A percentile compares a stretch with the other conserved stretches of the same genome.
Evolutionary conservation across 2,888 invertebrate species (phyloP).

Genomic region (Zaprionus obscuricornis): DNA sequence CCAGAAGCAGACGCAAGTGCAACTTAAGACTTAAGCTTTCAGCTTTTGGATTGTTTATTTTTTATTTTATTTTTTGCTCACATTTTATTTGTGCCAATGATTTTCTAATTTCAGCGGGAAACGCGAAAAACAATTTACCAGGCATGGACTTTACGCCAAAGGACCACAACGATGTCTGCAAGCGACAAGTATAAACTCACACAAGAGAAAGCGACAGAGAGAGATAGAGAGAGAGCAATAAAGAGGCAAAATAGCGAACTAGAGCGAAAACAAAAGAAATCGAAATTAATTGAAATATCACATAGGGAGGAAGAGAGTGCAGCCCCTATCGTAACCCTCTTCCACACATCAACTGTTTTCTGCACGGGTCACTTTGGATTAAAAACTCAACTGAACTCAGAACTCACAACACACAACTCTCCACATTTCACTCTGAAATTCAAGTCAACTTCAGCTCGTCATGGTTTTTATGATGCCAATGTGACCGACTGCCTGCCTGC

Average conservation of each 20-base stretch:
- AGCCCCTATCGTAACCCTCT: no score
- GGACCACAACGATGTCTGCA: slow-evolving; percentile 28
- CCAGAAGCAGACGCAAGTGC: slow-evolving; percentile 40
- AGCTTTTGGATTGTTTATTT: slow-evolving; percentile 31
- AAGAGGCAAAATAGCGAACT: background rate
- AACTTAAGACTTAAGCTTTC: slow-evolving; percentile 41
- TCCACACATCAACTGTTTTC: slow-evolving; percentile 1
- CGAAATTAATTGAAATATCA: slow-evolving; percentile 72
- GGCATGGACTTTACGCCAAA: slow-evolving; percentile 31
- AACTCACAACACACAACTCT: no score
- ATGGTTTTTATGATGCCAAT: slow-evolving; percentile 64
- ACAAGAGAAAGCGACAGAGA: slow-evolving; percentile 7
- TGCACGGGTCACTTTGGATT: slow-evolving; percentile 16
- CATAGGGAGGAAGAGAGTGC: slow-evolving; percentile 28
- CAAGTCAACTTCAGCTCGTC: slow-evolving; percentile 32
- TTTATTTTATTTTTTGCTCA: slow-evolving; percentile 2
- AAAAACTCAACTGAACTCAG: no score
- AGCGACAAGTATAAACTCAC: slow-evolving; percentile 26
- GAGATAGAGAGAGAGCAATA: slow-evolving; percentile 3
- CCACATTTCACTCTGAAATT: slow-evolving; percentile 16
- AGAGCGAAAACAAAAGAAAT: slow-evolving; percentile 40
- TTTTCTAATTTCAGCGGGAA: slow-evolving; percentile 63
- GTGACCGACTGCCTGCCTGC: slow-evolving; percentile 31
- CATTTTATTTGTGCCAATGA: slow-evolving; percentile 73
- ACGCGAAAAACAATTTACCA: slow-evolving; percentile 52